Percentiles rank a stretch among this genome's conserved stretches.
These are phyloP conservation scores for Trididemnum miniatum DNA, from an alignment of 23 tunicate genomes.

Conservation along the genomic window DNA sequence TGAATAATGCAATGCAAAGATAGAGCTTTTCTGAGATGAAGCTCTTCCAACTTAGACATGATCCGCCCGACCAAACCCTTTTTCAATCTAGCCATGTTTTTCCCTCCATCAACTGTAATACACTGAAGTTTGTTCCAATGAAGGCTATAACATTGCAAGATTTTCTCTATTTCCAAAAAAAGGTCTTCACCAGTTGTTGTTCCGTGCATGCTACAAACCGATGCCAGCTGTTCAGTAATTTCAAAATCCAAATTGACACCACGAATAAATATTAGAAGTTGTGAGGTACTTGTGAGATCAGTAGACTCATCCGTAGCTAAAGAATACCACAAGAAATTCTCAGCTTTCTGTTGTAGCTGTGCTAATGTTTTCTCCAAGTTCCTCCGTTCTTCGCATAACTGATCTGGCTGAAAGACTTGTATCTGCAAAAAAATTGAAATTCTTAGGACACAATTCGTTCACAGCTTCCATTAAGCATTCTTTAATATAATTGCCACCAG, in stretches of 20 bases:
- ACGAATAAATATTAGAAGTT: slow-evolving; percentile 52
- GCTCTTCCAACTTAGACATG: slow-evolving; percentile 55
- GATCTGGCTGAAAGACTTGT: slow-evolving; percentile 44
- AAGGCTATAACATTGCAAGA: slow-evolving; percentile 25
- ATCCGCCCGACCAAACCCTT: slow-evolving; percentile 61
- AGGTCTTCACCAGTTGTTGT: slow-evolving; percentile 60
- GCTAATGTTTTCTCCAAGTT: slow-evolving; percentile 35
- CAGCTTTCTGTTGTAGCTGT: slow-evolving; percentile 49
- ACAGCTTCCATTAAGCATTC: slow-evolving; percentile 46
- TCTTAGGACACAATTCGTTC: slow-evolving; percentile 34
- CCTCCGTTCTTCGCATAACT: slow-evolving; percentile 41
- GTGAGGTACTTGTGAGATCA: slow-evolving; percentile 41
- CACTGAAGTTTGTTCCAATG: slow-evolving; percentile 47
- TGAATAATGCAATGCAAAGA: slow-evolving; percentile 35
- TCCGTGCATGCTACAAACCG: slow-evolving; percentile 49
- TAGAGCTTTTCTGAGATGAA: slow-evolving; percentile 46
- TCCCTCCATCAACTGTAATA: slow-evolving; percentile 55
- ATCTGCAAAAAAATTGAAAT: slow-evolving; percentile 38
- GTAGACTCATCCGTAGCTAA: slow-evolving; percentile 52
- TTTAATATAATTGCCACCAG: slow-evolving; percentile 49
- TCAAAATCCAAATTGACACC: slow-evolving; percentile 39
- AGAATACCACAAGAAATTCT: slow-evolving; percentile 48
- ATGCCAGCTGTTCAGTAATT: slow-evolving; percentile 49
- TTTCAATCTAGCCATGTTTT: slow-evolving; percentile 47
- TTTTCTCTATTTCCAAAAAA: slow-evolving; percentile 46